phyloP scores from a whole-genome alignment of 2,888 invertebrate species.

The Psylliodes chrysocephalus region DNA sequence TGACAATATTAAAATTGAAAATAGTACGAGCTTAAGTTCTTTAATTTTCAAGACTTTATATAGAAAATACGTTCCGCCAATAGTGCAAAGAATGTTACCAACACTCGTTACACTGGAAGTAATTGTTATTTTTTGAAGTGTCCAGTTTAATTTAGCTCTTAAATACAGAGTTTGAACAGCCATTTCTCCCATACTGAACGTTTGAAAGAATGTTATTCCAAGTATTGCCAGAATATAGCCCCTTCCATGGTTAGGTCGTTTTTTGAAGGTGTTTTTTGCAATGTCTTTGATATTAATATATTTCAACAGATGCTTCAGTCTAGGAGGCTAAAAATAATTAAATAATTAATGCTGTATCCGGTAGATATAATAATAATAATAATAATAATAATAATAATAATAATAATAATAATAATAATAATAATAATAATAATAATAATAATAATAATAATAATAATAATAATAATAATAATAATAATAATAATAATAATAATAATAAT shows the following conservation, averaged over 20 bases:
- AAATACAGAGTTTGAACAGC: not conserved
- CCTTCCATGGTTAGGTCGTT: not conserved
- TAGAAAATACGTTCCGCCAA: not conserved
- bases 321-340: slow-evolving; percentile 1
- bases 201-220: not conserved
- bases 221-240: not conserved
- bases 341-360: too few relatives aligned
- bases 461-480: too few relatives aligned
- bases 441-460: too few relatives aligned
- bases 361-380: too few relatives aligned
- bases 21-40: not conserved
- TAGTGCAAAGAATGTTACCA: not conserved
- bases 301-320: slow-evolving; percentile 38
- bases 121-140: not conserved
- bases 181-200: not conserved
- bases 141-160: not conserved
- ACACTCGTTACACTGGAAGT: not conserved
- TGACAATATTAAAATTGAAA: not conserved
- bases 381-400: too few relatives aligned
- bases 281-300: slow-evolving; percentile 57
- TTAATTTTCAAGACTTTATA: not conserved
- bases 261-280: slow-evolving; percentile 33
- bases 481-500: too few relatives aligned
- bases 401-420: too few relatives aligned
- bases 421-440: too few relatives aligned